Evolutionary conservation across 2,888 invertebrate genomes (phyloP).

Genomic region (Xanthorhoe spadicearia): DNA sequence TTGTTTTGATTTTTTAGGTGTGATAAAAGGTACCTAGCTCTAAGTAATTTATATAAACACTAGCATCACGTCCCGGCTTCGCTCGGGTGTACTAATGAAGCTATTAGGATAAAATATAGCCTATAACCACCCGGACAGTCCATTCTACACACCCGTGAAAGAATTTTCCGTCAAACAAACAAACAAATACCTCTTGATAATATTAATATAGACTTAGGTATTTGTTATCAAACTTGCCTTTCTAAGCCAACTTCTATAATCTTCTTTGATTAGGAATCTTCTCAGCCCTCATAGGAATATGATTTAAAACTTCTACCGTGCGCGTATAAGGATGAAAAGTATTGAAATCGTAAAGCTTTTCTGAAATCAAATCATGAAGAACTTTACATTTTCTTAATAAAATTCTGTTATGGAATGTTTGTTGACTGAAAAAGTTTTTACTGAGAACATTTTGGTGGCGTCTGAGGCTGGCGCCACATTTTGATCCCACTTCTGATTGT

Average conservation of each 20-base stretch:
- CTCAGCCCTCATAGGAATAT: not conserved
- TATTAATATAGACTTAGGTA: no score
- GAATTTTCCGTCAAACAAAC: no score
- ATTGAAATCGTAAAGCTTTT: not conserved
- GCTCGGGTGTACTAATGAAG: no score
- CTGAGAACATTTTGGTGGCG: slow-evolving; percentile 2
- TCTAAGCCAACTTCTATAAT: not conserved
- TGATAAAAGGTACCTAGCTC: slow-evolving; percentile 15
- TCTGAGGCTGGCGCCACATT: slow-evolving; percentile 19
- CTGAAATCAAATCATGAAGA: not conserved
- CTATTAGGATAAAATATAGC: no score
- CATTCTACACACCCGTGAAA: no score
- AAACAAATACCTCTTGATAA: no score
- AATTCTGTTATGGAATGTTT: no score
- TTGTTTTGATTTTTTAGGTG: slow-evolving; percentile 39
- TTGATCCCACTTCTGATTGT: slow-evolving; percentile 24
- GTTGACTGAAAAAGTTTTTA: no score
- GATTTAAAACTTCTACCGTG: no score
- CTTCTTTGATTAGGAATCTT: not conserved
- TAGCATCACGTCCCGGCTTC: no score
- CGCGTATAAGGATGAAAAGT: not conserved
- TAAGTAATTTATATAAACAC: not conserved
- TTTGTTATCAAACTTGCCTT: not conserved
- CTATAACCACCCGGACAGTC: no score
- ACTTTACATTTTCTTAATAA: not conserved